Conservation (phyloP, 2,888 invertebrate species). For the Pimpla rufipes region DNA sequence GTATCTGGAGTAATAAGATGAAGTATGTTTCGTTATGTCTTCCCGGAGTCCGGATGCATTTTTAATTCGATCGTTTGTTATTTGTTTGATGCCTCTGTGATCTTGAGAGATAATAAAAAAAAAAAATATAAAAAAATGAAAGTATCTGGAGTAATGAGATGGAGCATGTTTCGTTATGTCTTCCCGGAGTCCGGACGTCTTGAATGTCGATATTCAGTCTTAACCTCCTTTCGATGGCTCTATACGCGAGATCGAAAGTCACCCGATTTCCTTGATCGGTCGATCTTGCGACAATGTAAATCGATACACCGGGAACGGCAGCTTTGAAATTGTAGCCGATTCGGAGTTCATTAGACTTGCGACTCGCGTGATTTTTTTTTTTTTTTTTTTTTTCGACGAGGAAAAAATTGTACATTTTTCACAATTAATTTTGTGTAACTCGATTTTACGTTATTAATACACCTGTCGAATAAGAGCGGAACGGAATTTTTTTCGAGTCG, state of each 20-base stretch:
- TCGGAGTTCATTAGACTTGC: not conserved
- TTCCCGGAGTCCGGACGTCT: conserved; percentile 61
- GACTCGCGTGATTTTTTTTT: too few relatives aligned
- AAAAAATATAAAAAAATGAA: conserved; percentile 33
- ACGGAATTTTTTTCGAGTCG: too few relatives aligned
- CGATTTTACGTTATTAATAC: too few relatives aligned
- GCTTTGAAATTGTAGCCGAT: not conserved
- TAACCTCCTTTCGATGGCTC: conserved; percentile 3
- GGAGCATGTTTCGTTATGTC: conserved; percentile 42
- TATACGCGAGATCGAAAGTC: not conserved
- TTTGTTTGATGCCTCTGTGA: conserved; percentile 12
- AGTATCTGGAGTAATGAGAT: not conserved
- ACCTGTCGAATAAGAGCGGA: not conserved
- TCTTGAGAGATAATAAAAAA: conserved; percentile 37
- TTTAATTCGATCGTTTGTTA: conserved; percentile 46
- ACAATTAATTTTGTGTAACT: too few relatives aligned
- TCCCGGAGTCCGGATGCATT: too few relatives aligned
- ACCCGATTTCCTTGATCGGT: conserved; percentile 17
- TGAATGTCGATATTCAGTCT: not conserved
- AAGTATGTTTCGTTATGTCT: conserved; percentile 47
- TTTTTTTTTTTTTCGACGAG: not conserved
- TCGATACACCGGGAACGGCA: conserved; percentile 4
- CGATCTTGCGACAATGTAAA: conserved; percentile 14
- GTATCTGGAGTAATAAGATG: not conserved
- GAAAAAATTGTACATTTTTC: not conserved